Conservation (phyloP, 2,888 invertebrate genomes). For the Clanis bilineata region DNA sequence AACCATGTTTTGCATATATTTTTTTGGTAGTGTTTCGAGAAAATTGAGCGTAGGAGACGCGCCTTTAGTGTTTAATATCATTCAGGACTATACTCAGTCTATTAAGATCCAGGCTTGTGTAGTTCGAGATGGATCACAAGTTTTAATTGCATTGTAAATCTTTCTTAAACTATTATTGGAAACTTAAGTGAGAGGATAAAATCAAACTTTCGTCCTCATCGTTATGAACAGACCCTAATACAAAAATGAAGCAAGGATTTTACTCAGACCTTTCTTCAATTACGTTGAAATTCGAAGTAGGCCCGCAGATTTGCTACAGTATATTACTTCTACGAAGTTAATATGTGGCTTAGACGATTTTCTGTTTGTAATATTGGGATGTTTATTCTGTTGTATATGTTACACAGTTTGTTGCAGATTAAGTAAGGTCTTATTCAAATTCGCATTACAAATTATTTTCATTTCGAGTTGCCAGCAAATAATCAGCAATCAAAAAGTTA, state of each 20-base stretch:
- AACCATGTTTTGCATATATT: too few relatives aligned
- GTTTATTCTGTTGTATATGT: neutral
- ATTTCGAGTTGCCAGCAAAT: too few relatives aligned
- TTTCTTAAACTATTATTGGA: neutral
- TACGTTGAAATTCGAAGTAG: neutral
- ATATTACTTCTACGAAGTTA: neutral
- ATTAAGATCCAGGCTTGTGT: too few relatives aligned
- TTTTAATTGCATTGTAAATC: too few relatives aligned
- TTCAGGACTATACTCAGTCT: too few relatives aligned
- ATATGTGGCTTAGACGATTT: neutral
- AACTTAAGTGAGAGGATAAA: neutral
- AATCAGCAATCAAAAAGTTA: too few relatives aligned
- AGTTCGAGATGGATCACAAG: too few relatives aligned
- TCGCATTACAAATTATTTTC: neutral
- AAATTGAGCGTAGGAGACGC: too few relatives aligned
- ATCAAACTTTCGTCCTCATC: too few relatives aligned
- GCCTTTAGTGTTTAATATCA: too few relatives aligned
- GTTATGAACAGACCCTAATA: too few relatives aligned
- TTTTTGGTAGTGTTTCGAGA: too few relatives aligned
- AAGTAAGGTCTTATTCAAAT: neutral
- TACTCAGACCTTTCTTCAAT: neutral
- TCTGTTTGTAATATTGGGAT: neutral
- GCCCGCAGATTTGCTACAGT: neutral
- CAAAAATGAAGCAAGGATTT: neutral
- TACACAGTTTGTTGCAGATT: neutral